Evolutionary conservation across 1,140 invertebrate species (phyloP).

Genomic region (Zaprionus lachaisei): DNA sequence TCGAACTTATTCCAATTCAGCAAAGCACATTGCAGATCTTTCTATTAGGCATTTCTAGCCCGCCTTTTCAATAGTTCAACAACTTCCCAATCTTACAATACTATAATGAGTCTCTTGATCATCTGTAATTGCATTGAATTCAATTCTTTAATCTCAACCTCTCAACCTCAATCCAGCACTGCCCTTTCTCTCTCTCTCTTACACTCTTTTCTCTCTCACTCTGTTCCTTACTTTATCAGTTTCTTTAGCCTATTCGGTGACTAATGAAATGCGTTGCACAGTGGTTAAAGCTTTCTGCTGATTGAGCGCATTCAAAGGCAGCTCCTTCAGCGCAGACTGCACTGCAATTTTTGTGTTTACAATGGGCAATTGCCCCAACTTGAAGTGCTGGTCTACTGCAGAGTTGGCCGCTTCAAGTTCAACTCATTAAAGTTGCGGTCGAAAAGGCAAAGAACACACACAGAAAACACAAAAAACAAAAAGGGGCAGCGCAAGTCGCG

Average conservation of each 20-base stretch:
- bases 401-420: constrained; percentile 40
- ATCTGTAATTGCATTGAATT: background rate
- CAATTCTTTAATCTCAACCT: background rate
- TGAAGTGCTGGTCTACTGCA: constrained; percentile 21
- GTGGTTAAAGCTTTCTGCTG: constrained; percentile 15
- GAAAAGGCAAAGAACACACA: constrained; percentile 11
- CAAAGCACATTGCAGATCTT: background rate
- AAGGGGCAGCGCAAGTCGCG: constrained; percentile 24
- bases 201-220: background rate
- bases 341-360: constrained; percentile 57
- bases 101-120: no score
- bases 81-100: no score
- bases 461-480: constrained; percentile 27
- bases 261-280: background rate
- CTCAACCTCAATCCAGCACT: no score
- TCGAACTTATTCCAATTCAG: background rate
- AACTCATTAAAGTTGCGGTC: constrained; percentile 69
- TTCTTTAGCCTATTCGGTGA: background rate
- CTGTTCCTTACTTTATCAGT: background rate
- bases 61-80: no score
- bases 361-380: constrained; percentile 46
- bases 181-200: background rate
- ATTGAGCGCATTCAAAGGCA: constrained; percentile 29
- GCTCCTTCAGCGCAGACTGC: constrained; percentile 10
- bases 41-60: no score